Evolutionary conservation across 2,113 vertebrate species (phyloP).

Genomic region (Ondatra zibethicus): DNA sequence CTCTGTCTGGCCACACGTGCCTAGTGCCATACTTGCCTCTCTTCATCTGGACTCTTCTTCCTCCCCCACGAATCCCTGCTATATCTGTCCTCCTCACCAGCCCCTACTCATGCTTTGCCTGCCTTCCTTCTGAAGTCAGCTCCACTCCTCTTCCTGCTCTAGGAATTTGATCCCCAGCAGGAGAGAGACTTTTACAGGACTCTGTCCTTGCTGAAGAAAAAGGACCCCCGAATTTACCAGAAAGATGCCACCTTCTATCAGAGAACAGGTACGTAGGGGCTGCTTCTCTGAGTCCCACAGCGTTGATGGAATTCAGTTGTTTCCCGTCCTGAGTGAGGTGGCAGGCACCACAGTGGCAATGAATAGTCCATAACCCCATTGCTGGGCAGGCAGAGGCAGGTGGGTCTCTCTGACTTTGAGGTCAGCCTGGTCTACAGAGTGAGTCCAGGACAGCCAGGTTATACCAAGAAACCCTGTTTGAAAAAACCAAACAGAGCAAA

Average conservation of each 20-base stretch:
- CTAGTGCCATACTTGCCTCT: background rate
- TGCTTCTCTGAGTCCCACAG: background rate
- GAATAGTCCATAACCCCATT: background rate
- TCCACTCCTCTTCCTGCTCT: background rate
- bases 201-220: slow-evolving; percentile 93
- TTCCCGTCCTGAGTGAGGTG: background rate
- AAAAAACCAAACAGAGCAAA: background rate
- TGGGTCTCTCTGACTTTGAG: too few species aligned
- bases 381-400: too few species aligned
- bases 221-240: slow-evolving; percentile 93
- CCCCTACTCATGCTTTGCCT: background rate
- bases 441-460: background rate
- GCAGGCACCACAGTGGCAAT: background rate
- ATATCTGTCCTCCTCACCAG: background rate
- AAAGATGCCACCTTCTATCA: slow-evolving; percentile 89
- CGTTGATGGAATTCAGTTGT: background rate
- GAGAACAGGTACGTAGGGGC: slow-evolving; percentile 70
- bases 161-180: slow-evolving; percentile 91
- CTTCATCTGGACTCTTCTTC: background rate
- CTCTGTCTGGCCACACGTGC: too few species aligned
- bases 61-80: background rate
- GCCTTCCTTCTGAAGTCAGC: background rate
- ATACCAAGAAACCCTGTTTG: background rate
- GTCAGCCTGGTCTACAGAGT: too few species aligned
- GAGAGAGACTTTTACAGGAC: slow-evolving; percentile 94